Base-by-base conservation (phyloP, 64 coral and sea anemone species). In the Orbicella faveolata region DNA sequence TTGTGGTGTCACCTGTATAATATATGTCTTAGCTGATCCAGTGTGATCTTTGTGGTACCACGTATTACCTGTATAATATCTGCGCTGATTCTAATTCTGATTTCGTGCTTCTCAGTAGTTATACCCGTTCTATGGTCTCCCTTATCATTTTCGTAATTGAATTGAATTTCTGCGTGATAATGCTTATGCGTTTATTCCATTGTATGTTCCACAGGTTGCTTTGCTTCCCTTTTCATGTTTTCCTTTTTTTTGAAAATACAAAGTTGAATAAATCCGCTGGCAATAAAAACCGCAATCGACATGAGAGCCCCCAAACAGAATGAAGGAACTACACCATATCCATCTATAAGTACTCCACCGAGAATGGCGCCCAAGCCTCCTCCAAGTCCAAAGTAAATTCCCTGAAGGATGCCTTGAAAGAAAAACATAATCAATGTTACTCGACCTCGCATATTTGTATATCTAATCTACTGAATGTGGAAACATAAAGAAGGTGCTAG, bases 321-420 rank as follows among this genome's bases (percentile, higher is more conserved):
- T 66, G 93, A 91, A 75, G 79, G 88, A 66, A 93, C 85, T 34
- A 91, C 89, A 65, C 96, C 96, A 48, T 93, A 98, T 44, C 90
- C 53, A 41, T 95, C 88, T 61, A 98, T 98, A n/a, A 95, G 70
- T 3, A 93, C 83, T 17, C 96, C 96, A 3, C 96, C 93, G 14
- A 98, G 74, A 90, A 98, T 98, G 64, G 96, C 96, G n/a, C 96
- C 96, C 63, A 98, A 84, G 5, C 96, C 96, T 93, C 93, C 91
- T 36, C 96, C 96, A 1, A 98, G 94, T 83, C 96, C 96, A 93
- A 93, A 98, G 79, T 98, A 98, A 21, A 98, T 75, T 19, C 96
- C 96, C 74, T 98, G 96, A 34, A 98, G 88, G 33, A 98, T 98
- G 25, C 93, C 96, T 98, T 34, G 21, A 84, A 34, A 51, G 65